Conservation (phyloP, 2,888 invertebrate genomes). For the Sycophila texana region DNA sequence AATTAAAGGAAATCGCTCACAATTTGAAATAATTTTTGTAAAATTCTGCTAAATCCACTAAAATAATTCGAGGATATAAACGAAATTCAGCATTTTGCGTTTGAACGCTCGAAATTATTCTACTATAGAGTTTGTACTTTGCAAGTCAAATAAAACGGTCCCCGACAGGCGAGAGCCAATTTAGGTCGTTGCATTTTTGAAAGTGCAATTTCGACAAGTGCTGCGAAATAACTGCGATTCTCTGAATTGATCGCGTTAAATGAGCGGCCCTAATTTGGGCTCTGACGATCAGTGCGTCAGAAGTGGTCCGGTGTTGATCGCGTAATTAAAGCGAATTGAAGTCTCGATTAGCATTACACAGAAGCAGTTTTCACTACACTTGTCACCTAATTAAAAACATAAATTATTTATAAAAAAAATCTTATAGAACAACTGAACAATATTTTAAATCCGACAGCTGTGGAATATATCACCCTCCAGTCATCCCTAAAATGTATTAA, state of each 20-base stretch:
- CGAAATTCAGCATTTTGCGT: not conserved
- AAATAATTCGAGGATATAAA: not conserved
- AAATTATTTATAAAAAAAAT: not conserved
- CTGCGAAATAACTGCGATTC: constrained; percentile 43
- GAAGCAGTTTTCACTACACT: constrained; percentile 34
- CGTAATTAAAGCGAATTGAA: constrained; percentile 46
- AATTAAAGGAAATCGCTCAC: no score
- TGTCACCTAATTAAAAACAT: constrained; percentile 8
- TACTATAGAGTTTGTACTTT: constrained; percentile 8
- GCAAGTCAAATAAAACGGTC: constrained; percentile 33
- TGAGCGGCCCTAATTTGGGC: constrained; percentile 35
- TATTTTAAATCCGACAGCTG: no score
- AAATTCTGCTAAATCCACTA: no score
- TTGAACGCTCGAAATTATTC: not conserved
- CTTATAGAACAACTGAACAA: no score
- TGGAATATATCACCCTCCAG: no score
- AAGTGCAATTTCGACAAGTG: constrained; percentile 46
- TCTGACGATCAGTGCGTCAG: constrained; percentile 14
- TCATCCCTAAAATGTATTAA: no score
- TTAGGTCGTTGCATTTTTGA: constrained; percentile 45
- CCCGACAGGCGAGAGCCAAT: constrained; percentile 16
- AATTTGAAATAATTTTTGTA: no score
- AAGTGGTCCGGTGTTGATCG: constrained; percentile 16
- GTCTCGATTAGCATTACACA: constrained; percentile 35
- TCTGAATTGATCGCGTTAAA: constrained; percentile 44